Base-by-base conservation (phyloP, 1,140 invertebrate genomes). In the Asobara japonica region DNA sequence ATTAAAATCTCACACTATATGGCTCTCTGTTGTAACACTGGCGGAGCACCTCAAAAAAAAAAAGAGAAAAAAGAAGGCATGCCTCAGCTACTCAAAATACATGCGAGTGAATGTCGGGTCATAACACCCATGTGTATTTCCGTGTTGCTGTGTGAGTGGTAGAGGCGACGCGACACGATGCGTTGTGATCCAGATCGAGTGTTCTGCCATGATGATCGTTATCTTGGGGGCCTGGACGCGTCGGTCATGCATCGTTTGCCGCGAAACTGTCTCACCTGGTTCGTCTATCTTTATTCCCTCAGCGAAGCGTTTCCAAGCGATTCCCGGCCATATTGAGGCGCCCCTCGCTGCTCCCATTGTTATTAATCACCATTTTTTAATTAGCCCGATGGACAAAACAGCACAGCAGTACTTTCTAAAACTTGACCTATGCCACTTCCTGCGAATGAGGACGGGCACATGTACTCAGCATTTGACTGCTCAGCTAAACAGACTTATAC, bases 261-360 rank as follows among this genome's bases (percentile, higher is more conserved):
- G 76, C 78, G 69, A 82, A 82, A 83, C 77, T 75, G 77, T 80
- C 81, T 81, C 82, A 81, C 80, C 80, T 82, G 81, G 81, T 80
- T 78, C 72, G 72, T 74, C 64, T 69, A 33, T 69, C 62, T 62
- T 62, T 68, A 33, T 65, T 64, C 69, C 41, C 71, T 65, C 56
- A 64, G 69, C 36, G 62, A 69, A 31, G 33, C 65, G 65, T 67
- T 45, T 65, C 27, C 62, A 67, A 66, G 60, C 56, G 10, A 62
- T 36, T 20, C 36, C 29, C 25, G n/a, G 11, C 27, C 7, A 16
- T 30, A 30, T 31, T 33, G n/a, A 45, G 41, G 41, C 41, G n/a
- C 41, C 41, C 41, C 41, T 45, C 41, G n/a, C n/a, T 7, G 13
- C 18, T 45, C n/a, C 41, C 51, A 25, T 56, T 56, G 20, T 56